Evolutionary conservation across 1,140 invertebrate genomes (phyloP).

Genomic region (Lasioglossum albipes): DNA sequence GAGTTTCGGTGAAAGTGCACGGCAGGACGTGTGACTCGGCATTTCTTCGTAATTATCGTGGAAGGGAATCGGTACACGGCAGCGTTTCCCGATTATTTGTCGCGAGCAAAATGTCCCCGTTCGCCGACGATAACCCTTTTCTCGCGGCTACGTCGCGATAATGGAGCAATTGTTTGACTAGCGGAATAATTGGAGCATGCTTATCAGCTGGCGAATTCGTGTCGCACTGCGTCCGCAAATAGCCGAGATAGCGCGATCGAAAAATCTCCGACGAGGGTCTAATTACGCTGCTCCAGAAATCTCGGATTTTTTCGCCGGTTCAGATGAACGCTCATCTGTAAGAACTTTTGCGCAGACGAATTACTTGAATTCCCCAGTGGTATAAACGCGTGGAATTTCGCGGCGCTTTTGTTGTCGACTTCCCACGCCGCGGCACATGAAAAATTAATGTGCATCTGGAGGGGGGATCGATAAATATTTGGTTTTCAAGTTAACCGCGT

Average conservation of each 20-base stretch:
- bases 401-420: too few species aligned
- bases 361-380: too few species aligned
- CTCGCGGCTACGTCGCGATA: conserved; percentile 1
- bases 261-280: not conserved
- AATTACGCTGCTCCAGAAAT: too few species aligned
- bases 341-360: too few species aligned
- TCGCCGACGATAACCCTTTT: conserved; percentile 24
- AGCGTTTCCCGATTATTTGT: conserved; percentile 2
- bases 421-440: too few species aligned
- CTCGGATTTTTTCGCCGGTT: too few species aligned
- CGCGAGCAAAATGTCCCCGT: not conserved
- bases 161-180: conserved; percentile 17
- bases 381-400: too few species aligned
- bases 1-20: conserved; percentile 49
- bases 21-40: conserved; percentile 31
- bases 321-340: too few species aligned
- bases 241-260: not conserved
- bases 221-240: not conserved
- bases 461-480: conserved; percentile 20
- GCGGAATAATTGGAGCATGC: conserved; percentile 25
- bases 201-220: conserved; percentile 28
- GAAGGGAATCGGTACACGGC: not conserved
- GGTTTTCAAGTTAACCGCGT: conserved; percentile 4
- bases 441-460: not conserved
- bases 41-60: conserved; percentile 42